These are phyloP conservation scores for Lacerta viridis DNA, from an alignment of 2,797 vertebrate species.

Conservation along the genomic window DNA sequence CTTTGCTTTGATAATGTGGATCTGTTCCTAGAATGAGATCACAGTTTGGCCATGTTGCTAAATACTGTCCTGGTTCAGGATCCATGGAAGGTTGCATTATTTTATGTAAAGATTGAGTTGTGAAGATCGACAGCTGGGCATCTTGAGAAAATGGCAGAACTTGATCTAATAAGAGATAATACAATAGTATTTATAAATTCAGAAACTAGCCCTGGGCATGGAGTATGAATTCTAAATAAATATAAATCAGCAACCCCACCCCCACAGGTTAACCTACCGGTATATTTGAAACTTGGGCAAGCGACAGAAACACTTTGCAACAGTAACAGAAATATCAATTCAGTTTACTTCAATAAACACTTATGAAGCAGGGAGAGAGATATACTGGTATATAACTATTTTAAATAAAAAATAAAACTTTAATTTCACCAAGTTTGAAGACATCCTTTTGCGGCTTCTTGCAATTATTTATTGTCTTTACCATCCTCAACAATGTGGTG, in stretches of 20 bases:
- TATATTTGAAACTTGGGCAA: neutral
- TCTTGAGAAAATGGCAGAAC: slow-evolving; percentile 71
- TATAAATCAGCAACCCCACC: neutral
- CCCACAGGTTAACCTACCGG: neutral
- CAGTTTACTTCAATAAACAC: neutral
- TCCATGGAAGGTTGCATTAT: slow-evolving; percentile 28
- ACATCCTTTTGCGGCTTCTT: too few species aligned
- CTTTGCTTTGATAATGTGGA: slow-evolving; percentile 59
- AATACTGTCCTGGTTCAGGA: slow-evolving; percentile 25
- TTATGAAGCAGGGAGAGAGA: too few species aligned
- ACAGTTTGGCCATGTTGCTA: slow-evolving; percentile 54
- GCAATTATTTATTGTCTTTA: too few species aligned
- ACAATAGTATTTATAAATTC: slow-evolving; percentile 17
- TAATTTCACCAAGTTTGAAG: too few species aligned
- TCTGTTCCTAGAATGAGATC: slow-evolving; percentile 73
- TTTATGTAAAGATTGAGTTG: slow-evolving; percentile 39
- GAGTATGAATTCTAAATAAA: neutral
- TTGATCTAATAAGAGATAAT: slow-evolving; percentile 66
- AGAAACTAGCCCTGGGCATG: neutral
- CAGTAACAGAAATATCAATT: slow-evolving; percentile 17
- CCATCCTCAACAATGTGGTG: too few species aligned
- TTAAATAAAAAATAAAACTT: too few species aligned
- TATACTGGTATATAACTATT: too few species aligned
- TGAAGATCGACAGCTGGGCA: slow-evolving; percentile 63
- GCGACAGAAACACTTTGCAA: neutral